A percentile compares a stretch with the other conserved stretches of the same genome.
Evolutionary conservation across 2,797 vertebrate species (phyloP).

Genomic region (Gymnoscopelus braueri): DNA sequence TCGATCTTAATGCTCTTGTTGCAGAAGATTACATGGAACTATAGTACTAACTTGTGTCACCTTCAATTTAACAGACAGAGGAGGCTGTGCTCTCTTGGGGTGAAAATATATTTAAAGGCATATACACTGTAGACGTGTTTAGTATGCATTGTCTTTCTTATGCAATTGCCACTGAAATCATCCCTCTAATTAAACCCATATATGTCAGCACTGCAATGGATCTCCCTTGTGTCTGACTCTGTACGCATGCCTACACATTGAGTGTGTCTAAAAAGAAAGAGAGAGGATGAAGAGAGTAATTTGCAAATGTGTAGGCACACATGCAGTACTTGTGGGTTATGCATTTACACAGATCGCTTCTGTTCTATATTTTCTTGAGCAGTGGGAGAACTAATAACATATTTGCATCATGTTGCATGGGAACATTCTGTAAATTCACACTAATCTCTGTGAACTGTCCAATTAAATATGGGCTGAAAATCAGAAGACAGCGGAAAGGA

Average conservation of each 20-base stretch:
- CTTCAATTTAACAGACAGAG: conserved; percentile 33
- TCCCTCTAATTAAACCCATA: conserved; percentile 39
- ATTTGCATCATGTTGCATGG: background rate
- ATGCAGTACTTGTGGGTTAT: background rate
- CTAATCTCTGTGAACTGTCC: background rate
- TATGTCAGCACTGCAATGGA: background rate
- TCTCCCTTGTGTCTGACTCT: background rate
- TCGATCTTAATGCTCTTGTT: background rate
- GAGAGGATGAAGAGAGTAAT: background rate
- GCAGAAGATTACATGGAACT: conserved; percentile 10
- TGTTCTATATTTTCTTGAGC: background rate
- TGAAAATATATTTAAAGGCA: conserved; percentile 16
- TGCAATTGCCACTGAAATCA: conserved; percentile 21
- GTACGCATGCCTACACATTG: background rate
- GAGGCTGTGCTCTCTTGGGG: conserved; percentile 17
- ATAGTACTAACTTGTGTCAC: conserved; percentile 18
- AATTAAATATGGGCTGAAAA: too few relatives aligned
- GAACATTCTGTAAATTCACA: background rate
- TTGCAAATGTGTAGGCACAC: background rate
- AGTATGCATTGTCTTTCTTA: conserved; percentile 24
- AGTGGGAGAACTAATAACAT: background rate
- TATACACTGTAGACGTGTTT: conserved; percentile 30
- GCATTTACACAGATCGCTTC: background rate
- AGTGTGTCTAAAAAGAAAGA: conserved; percentile 4
- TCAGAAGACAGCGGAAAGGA: too few relatives aligned